Evolutionary conservation across 2,888 invertebrate species (phyloP).

Genomic region (Athetis lepigone): DNA sequence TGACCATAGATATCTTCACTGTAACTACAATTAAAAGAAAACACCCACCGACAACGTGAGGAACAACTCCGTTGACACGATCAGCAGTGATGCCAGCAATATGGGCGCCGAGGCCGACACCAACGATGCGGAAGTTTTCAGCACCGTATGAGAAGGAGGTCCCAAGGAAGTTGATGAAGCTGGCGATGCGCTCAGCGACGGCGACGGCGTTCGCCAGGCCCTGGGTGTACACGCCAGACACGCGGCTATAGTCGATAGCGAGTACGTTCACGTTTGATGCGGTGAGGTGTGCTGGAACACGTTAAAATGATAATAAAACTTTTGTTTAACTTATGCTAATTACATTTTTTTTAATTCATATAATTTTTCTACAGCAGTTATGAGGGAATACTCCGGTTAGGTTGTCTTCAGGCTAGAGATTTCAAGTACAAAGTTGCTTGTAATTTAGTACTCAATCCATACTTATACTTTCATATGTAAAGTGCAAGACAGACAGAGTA

Average conservation of each 20-base stretch:
- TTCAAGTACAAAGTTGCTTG: neutral
- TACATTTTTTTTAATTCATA: too few relatives aligned
- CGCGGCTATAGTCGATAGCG: constrained; percentile 84
- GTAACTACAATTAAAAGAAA: too few relatives aligned
- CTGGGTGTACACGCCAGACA: constrained; percentile 72
- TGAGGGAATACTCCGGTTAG: too few relatives aligned
- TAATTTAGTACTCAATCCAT: neutral
- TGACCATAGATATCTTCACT: too few relatives aligned
- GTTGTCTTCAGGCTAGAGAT: too few relatives aligned
- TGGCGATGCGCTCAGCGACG: constrained; percentile 77
- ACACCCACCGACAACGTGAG: constrained; percentile 78
- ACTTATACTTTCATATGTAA: too few relatives aligned
- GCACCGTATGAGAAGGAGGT: constrained; percentile 73
- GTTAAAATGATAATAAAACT: too few relatives aligned
- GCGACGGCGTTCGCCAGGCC: constrained; percentile 80
- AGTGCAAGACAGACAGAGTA: too few relatives aligned
- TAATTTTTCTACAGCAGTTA: too few relatives aligned
- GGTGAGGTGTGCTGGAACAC: constrained; percentile 75
- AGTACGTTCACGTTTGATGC: constrained; percentile 81
- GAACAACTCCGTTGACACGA: constrained; percentile 67
- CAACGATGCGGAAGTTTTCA: constrained; percentile 79
- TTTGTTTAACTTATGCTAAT: too few relatives aligned
- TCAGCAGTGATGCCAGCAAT: constrained; percentile 85
- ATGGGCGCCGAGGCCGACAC: constrained; percentile 82
- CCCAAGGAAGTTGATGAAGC: constrained; percentile 83